Conservation (phyloP, 2,797 vertebrate genomes). For the Alcedo atthis region DNA sequence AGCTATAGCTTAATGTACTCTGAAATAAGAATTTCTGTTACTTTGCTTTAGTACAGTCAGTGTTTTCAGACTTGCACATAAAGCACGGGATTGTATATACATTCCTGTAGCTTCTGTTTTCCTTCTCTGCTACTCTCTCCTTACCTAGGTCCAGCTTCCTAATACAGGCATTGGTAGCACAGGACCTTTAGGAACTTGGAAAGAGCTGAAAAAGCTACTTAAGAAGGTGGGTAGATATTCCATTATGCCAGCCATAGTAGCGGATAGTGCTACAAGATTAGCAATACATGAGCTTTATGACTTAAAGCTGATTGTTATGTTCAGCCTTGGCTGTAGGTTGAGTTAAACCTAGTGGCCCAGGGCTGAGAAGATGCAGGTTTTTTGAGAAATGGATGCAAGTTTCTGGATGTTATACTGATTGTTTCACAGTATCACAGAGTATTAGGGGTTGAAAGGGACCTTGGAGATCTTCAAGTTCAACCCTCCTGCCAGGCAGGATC, state of each 20-base stretch:
- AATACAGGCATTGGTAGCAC: background rate
- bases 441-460: no score
- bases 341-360: background rate
- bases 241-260: background rate
- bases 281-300: background rate
- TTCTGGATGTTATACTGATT: background rate
- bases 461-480: no score
- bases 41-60: background rate
- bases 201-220: background rate
- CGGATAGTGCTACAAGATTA: background rate
- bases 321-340: background rate
- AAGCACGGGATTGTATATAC: background rate
- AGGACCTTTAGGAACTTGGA: background rate
- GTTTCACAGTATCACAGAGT: background rate
- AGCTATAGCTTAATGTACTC: background rate
- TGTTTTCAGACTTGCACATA: background rate
- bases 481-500: no score
- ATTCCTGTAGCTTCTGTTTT: background rate
- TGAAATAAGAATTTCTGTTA: background rate
- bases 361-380: background rate
- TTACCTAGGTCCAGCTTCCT: background rate
- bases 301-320: background rate
- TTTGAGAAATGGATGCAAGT: background rate
- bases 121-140: background rate
- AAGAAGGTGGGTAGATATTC: background rate